Percentiles rank a stretch among this genome's conserved stretches.
phyloP scores from a whole-genome alignment of 2,888 invertebrate genomes.

The Mythimna pallens region DNA sequence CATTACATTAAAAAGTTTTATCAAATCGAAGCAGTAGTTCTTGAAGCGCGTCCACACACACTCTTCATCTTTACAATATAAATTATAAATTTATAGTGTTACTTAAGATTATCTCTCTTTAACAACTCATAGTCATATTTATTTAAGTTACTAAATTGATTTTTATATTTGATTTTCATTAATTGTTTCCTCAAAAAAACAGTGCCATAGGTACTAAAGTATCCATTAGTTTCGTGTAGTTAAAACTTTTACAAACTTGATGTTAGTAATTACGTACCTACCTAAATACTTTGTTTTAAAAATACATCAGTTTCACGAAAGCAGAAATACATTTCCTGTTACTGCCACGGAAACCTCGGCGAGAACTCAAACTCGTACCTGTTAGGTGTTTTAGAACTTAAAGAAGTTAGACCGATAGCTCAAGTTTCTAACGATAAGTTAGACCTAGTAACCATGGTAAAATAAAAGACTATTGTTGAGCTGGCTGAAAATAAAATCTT shows the following conservation, averaged over 20 bases:
- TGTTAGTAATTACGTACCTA: slow-evolving; percentile 44
- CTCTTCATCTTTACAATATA: too few relatives aligned
- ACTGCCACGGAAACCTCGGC: slow-evolving; percentile 38
- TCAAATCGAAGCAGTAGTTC: too few relatives aligned
- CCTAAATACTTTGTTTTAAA: slow-evolving; percentile 40
- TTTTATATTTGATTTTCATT: too few relatives aligned
- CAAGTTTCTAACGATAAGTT: slow-evolving; percentile 16
- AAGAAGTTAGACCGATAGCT: slow-evolving; percentile 12
- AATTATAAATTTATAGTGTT: too few relatives aligned
- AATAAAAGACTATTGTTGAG: not conserved
- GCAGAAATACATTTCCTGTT: slow-evolving; percentile 49
- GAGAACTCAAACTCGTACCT: slow-evolving; percentile 36
- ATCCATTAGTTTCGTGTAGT: slow-evolving; percentile 24
- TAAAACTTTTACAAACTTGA: slow-evolving; percentile 34
- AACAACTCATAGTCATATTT: too few relatives aligned
- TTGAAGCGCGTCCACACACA: too few relatives aligned
- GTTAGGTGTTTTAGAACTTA: slow-evolving; percentile 31
- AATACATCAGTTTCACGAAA: slow-evolving; percentile 31
- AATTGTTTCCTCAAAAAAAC: not conserved
- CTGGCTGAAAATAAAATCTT: not conserved
- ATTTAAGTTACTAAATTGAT: too few relatives aligned
- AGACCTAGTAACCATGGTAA: slow-evolving; percentile 15
- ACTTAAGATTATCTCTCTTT: too few relatives aligned
- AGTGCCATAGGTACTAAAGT: not conserved
- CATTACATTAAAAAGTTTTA: too few relatives aligned